Conservation (phyloP, 2,888 invertebrate species). For the Coleophora flavipennella region DNA sequence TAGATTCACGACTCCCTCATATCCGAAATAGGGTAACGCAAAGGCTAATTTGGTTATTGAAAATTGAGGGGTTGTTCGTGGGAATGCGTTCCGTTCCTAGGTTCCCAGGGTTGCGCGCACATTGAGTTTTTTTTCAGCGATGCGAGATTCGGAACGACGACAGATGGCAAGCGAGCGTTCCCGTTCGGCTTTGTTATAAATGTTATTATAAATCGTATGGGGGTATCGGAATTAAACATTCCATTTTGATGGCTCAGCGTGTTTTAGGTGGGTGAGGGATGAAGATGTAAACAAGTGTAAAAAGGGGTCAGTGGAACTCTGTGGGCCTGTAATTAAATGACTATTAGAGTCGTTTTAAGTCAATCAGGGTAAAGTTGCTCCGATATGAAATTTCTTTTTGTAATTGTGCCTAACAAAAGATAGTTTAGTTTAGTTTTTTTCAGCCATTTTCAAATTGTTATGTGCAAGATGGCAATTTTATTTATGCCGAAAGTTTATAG, state of each 20-base stretch:
- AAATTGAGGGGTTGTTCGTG: constrained; percentile 76
- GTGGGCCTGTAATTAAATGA: constrained; percentile 62
- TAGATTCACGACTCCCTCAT: constrained; percentile 72
- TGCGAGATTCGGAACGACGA: constrained; percentile 67
- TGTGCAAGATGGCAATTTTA: too few species aligned
- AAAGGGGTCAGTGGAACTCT: constrained; percentile 69
- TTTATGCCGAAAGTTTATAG: too few species aligned
- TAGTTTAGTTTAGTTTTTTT: too few species aligned
- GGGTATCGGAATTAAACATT: constrained; percentile 69
- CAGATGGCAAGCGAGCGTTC: constrained; percentile 70
- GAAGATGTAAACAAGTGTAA: constrained; percentile 73
- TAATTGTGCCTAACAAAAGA: too few species aligned
- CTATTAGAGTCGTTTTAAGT: constrained; percentile 63
- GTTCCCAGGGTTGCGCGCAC: constrained; percentile 77
- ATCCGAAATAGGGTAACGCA: constrained; percentile 74
- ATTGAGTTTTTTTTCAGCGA: constrained; percentile 66
- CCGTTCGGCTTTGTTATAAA: constrained; percentile 66
- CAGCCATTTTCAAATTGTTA: too few species aligned
- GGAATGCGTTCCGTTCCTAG: constrained; percentile 75
- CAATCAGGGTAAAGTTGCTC: constrained; percentile 53
- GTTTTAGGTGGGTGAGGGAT: constrained; percentile 48
- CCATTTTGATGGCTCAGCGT: constrained; percentile 68
- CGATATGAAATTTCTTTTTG: constrained; percentile 15
- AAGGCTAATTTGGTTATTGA: constrained; percentile 75
- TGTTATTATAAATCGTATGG: constrained; percentile 68